Conservation (phyloP, 2,797 vertebrate species). For the Atherinosoma microstoma region DNA sequence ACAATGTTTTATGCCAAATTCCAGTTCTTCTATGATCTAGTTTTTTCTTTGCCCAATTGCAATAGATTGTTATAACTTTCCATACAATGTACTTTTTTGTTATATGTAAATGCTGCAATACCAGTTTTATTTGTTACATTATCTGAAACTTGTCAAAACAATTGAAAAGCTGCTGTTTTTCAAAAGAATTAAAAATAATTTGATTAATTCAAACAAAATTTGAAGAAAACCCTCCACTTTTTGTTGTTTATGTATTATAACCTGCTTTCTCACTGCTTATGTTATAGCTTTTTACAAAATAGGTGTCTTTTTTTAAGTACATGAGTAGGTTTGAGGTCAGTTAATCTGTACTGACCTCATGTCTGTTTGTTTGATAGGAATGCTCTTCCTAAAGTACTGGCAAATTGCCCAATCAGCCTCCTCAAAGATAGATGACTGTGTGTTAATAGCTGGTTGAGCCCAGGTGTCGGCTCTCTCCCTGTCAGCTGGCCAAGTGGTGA, state of each 20-base stretch:
- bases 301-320: constrained; percentile 1
- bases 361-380: constrained; percentile 42
- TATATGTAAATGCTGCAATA: not conserved
- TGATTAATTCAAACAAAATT: not conserved
- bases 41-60: not conserved
- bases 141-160: not conserved
- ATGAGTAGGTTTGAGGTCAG: not conserved
- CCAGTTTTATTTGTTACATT: not conserved
- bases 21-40: not conserved
- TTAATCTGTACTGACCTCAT: constrained; percentile 37
- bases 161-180: not conserved
- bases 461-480: constrained; percentile 74
- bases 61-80: not conserved
- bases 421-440: constrained; percentile 72
- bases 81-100: not conserved
- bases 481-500: constrained; percentile 72
- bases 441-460: constrained; percentile 64
- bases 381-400: constrained; percentile 62
- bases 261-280: not conserved
- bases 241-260: not conserved
- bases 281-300: not conserved
- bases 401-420: constrained; percentile 62
- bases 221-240: not conserved
- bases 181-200: not conserved
- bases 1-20: constrained; percentile 1